A percentile compares a stretch with the other conserved stretches of the same genome.
These are phyloP conservation scores for Mystacornis crossleyi DNA, from an alignment of 2,113 vertebrate genomes.

Conservation along the genomic window DNA sequence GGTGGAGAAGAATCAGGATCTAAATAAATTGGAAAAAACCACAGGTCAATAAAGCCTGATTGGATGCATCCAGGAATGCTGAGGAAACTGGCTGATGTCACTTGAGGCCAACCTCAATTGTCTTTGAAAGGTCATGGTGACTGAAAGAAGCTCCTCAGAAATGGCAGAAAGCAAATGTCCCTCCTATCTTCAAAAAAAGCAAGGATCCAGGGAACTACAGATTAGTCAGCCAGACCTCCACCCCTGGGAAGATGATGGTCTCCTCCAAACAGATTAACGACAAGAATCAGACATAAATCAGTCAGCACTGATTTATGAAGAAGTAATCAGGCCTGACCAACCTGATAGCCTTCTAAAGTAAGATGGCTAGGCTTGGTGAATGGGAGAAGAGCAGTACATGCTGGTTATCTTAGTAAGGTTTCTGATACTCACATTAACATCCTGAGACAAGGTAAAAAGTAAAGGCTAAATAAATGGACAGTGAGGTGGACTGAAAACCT, in stretches of 20 bases:
- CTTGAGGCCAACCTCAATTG: neutral
- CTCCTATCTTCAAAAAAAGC: neutral
- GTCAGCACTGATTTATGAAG: neutral
- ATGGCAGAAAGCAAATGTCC: neutral
- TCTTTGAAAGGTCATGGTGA: neutral
- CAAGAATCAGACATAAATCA: neutral
- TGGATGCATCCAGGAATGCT: neutral
- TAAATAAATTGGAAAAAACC: neutral
- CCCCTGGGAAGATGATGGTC: neutral
- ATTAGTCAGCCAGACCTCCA: neutral
- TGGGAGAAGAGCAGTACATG: neutral
- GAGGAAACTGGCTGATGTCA: neutral
- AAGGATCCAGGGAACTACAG: neutral
- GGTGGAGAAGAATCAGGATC: neutral
- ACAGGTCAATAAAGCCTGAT: neutral
- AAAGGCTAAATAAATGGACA: neutral
- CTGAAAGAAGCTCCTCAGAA: neutral
- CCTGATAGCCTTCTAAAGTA: neutral
- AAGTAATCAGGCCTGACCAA: neutral
- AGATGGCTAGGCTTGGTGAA: neutral
- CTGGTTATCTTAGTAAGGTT: neutral
- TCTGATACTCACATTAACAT: neutral
- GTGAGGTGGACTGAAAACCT: neutral
- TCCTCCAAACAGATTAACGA: neutral
- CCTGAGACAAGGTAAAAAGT: neutral